Conservation (phyloP, 2,113 vertebrate genomes). For the Herpailurus yagouaroundi region DNA sequence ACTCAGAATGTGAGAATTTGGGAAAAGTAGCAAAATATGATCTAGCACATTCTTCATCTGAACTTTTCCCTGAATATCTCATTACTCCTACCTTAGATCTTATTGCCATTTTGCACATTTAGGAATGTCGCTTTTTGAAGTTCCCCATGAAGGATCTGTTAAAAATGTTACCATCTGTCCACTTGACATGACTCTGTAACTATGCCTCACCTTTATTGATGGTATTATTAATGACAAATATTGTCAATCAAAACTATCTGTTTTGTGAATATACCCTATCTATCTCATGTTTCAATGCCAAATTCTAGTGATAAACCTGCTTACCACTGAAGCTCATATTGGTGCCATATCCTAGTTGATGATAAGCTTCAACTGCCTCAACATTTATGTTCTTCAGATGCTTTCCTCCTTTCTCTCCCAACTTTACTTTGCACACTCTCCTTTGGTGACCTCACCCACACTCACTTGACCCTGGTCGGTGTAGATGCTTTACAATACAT, state of each 20-base stretch:
- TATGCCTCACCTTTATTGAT: neutral
- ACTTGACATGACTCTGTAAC: neutral
- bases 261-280: neutral
- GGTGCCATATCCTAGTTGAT: neutral
- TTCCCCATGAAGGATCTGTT: neutral
- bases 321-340: neutral
- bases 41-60: neutral
- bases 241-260: neutral
- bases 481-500: neutral
- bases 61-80: neutral
- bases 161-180: neutral
- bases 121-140: neutral
- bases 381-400: neutral
- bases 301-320: neutral
- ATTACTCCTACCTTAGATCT: constrained; percentile 17
- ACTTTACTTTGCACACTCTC: neutral
- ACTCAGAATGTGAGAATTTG: neutral
- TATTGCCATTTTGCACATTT: neutral
- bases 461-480: neutral
- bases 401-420: neutral
- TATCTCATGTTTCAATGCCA: neutral
- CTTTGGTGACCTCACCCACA: neutral
- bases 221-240: neutral
- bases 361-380: neutral
- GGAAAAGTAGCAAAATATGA: neutral